These are phyloP conservation scores for Ferrisia virgata DNA, from an alignment of 2,888 invertebrate genomes.

Conservation along the genomic window DNA sequence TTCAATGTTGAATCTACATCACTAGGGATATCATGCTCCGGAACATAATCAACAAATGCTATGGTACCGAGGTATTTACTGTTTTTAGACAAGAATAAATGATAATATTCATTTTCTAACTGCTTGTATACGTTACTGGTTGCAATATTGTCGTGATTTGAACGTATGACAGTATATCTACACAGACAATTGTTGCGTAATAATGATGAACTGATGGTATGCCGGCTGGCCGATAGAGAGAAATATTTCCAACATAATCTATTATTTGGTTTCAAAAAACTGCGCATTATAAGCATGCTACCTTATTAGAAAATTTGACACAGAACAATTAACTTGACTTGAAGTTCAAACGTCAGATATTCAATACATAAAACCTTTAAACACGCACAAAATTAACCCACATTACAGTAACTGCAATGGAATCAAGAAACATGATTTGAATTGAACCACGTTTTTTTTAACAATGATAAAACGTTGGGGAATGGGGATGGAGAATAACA, in stretches of 20 bases:
- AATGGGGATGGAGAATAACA: too few relatives aligned
- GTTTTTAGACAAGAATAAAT: background rate
- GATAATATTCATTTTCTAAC: background rate
- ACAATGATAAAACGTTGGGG: too few relatives aligned
- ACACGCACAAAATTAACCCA: too few relatives aligned
- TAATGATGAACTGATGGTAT: background rate
- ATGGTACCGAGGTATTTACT: background rate
- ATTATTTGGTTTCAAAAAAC: background rate
- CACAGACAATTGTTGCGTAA: background rate
- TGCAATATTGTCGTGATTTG: too few relatives aligned
- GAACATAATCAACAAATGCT: slow-evolving; percentile 26
- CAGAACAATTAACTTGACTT: too few relatives aligned
- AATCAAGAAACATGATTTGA: too few relatives aligned
- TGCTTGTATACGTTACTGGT: background rate
- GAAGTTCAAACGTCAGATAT: too few relatives aligned
- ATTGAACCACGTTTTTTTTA: too few relatives aligned
- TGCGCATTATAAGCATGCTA: background rate
- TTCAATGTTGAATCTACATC: background rate
- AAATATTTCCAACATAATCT: background rate
- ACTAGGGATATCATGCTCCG: background rate
- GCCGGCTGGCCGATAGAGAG: background rate
- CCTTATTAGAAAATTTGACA: too few relatives aligned
- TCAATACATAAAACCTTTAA: too few relatives aligned
- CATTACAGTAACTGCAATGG: too few relatives aligned
- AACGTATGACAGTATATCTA: background rate